Base-by-base conservation (phyloP, 1,140 invertebrate species). In the Bombus breviceps region DNA sequence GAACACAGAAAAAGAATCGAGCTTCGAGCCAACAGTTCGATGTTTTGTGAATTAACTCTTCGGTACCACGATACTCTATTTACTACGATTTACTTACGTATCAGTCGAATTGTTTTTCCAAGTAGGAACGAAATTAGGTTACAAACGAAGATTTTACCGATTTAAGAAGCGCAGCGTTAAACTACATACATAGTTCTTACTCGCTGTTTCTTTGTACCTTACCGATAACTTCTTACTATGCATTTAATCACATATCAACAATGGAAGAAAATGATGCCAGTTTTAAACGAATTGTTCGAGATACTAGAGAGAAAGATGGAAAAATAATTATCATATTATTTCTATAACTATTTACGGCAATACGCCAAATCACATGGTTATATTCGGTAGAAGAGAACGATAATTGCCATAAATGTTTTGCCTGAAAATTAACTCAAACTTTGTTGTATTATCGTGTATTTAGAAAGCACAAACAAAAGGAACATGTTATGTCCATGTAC, bases 211-310 rank as follows among this genome's bases (percentile, higher is more conserved):
- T 57, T 75, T 57, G 2, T 62, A 62, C 4, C 25, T 34, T 39
- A 39, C 37, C 37, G 9, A 80, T 53, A 53, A 53, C 47, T 53
- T 53, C 13, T 28, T 39, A 39, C 37, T 53, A 47, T 71, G 18
- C 13, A 80, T 81, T 81, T 41, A 9, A 85, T 66, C 69, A 85
- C 77, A 85, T 85, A 85, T 85, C 83, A 85, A 32, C 13, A 2
- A 71, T n/a, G n/a, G 8, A 73, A 72, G 1, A 22, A 80, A n/a
- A 72, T n/a, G 28, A 62, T 34, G 72, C 6, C n/a, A 64, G 71
- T 2, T 8, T 39, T 28, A 75, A n/a, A 9, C 41, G 41, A 25
- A 79, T 69, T 47, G 72, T 53, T 53, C 41, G 41, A 22, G 62
- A 57, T 47, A 10, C 5, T 12, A 47, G 22, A 59, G 39, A 13